Base-by-base conservation (phyloP, 1,140 invertebrate genomes). In the Heliconius nattereri region DNA sequence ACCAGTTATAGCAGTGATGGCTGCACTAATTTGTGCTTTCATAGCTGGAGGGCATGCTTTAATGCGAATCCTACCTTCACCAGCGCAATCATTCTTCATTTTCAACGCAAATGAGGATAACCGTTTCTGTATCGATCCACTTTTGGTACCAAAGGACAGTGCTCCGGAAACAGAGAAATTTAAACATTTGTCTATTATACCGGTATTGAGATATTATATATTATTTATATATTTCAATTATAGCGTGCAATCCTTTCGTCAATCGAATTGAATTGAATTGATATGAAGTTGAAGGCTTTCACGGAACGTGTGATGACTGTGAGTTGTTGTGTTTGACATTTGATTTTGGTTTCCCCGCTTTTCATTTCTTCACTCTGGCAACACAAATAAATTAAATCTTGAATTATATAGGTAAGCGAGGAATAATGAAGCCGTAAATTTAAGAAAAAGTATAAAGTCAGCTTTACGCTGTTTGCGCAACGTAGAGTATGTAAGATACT, bases 51-150 rank as follows among this genome's bases (percentile, higher is more conserved):
- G 85, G 2, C 91, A 92, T 66, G 72, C 87, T 3, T 78, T 94
- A 20, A 57, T 88, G 19, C 82, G 86, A 13, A 89, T 85, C 52
- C 81, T 93, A 20, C 91, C 91, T 1, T 86, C 90, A 0, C 75
- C 81, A 19, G 85, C 88, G 0, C 86, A 86, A 40, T 92, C 91
- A 11, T 94, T 90, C 80, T 94, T 94, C 81, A 90, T 93, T 32
- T 94, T 94, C 75, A 92, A 92, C 73, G 87, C 87, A 0, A 93
- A 93, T 71, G 92, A 94, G 80, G 91, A 93, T 81, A 94, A 94
- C 79, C 85, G 91, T 9, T 85, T 94, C 0, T 88, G 88, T 52
- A 87, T 94, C 9, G 92, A 93, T 57, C 85, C 90, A 1, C 37
- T 89, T 0, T 80, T 91, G n/a, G 81, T 82, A 7, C 78, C 85